These are phyloP conservation scores for Drosophila parvula DNA, from an alignment of 1,140 invertebrate species.

Conservation along the genomic window DNA sequence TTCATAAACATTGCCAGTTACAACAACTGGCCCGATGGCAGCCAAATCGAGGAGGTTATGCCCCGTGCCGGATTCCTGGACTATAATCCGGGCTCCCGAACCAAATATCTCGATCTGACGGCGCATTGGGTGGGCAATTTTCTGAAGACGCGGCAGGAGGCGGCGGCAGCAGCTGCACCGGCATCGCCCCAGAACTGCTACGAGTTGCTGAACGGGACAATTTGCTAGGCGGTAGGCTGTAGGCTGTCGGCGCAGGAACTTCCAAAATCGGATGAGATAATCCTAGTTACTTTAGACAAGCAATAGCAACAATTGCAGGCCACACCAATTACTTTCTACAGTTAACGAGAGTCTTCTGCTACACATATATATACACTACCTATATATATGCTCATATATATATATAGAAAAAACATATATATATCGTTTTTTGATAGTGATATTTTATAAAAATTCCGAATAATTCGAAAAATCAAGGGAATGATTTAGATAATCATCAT, in stretches of 20 bases:
- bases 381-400: slow-evolving; percentile 8
- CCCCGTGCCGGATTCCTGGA: slow-evolving; percentile 85
- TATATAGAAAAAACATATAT: slow-evolving; percentile 49
- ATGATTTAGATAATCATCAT: slow-evolving; percentile 8
- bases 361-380: slow-evolving; percentile 37
- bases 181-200: slow-evolving; percentile 65
- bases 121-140: slow-evolving; percentile 86
- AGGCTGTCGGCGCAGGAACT: neutral
- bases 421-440: slow-evolving; percentile 57
- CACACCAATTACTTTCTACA: slow-evolving; percentile 72
- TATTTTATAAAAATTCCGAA: slow-evolving; percentile 38
- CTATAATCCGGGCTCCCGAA: slow-evolving; percentile 86
- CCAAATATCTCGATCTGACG: slow-evolving; percentile 87
- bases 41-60: slow-evolving; percentile 87
- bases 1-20: slow-evolving; percentile 86
- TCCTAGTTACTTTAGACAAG: slow-evolving; percentile 74
- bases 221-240: slow-evolving; percentile 68
- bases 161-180: slow-evolving; percentile 52
- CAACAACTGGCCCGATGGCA: slow-evolving; percentile 87
- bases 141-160: slow-evolving; percentile 77
- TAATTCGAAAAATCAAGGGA: slow-evolving; percentile 28
- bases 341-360: slow-evolving; percentile 71
- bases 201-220: slow-evolving; percentile 81
- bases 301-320: slow-evolving; percentile 72
- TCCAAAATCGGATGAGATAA: slow-evolving; percentile 35